Evolutionary conservation across 2,113 vertebrate species (phyloP), one percentile per base, ranked within the genome.

Genomic region (Lucifuga dentata): DNA sequence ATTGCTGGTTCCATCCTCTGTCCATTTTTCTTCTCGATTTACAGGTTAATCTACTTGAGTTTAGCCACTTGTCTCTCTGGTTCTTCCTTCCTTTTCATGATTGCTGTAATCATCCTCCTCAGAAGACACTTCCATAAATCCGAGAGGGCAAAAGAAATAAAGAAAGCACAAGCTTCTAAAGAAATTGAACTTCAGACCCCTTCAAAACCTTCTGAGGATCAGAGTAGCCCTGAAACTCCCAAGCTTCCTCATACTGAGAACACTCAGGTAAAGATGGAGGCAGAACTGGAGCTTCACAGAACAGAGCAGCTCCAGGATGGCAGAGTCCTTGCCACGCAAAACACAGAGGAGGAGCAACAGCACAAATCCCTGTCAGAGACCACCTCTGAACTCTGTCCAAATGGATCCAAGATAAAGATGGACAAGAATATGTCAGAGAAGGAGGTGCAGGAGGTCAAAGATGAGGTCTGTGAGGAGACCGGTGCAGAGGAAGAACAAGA

Each of bases 41-140:
- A 12, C 80, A 94, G 92, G 67, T 23, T 91, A 1, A 84, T 92
- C 52, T 93, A 92, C 73, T 68, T 93, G 64, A 84, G 92, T 51
- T 61, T 93, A 57, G 80, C 90, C 32, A 88, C 88, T 2, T 78
- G 87, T 64, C 83, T 93, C 29, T 90, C 83, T 5, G 92, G 93
- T 17, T 85, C 63, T 15, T 90, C 91, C 3, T 89, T 89, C 64
- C 78, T 92, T 77, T 93, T 93, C 51, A 43, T 82, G 29, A 52
- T 92, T 16, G 85, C 80, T 0, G 87, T 93, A 64, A 89, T 94
- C 53, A 1, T 93, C 65, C 71, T 92, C 24, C 85, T 94, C 20
- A 85, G 75, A 40, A 84, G 75, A 6, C 86, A 92, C 52, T 89
- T 80, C 59, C 26, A 9, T 2, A 83, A 77, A 60, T 43, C 80